Conservation (phyloP, 2,888 invertebrate species). For the Spodoptera picta region DNA sequence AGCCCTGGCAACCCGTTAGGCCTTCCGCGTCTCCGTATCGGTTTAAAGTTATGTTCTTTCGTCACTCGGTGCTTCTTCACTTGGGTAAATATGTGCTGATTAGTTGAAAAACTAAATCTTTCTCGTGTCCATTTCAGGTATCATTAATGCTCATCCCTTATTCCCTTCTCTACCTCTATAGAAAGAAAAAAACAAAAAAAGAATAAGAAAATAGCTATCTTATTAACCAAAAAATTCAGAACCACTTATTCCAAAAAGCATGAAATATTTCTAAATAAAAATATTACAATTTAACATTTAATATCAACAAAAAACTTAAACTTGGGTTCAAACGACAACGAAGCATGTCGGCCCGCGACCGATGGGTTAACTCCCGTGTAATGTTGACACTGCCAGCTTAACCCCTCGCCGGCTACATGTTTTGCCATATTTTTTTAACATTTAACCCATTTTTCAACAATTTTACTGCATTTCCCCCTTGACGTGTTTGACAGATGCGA, state of each 20-base stretch:
- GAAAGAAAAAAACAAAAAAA: neutral
- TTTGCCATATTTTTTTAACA: slow-evolving; percentile 79
- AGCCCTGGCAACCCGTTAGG: no score
- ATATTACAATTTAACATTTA: slow-evolving; percentile 15
- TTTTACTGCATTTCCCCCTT: slow-evolving; percentile 78
- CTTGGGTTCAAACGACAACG: slow-evolving; percentile 57
- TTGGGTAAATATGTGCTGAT: no score
- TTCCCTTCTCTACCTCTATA: no score
- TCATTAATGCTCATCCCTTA: no score
- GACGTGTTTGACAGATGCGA: slow-evolving; percentile 79
- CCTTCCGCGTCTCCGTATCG: no score
- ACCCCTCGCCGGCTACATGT: slow-evolving; percentile 74
- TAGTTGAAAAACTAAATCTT: no score
- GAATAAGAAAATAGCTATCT: no score
- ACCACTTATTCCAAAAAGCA: slow-evolving; percentile 2
- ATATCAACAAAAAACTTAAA: slow-evolving; percentile 25
- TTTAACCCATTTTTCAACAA: slow-evolving; percentile 88
- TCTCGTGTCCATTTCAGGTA: no score
- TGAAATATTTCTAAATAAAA: neutral
- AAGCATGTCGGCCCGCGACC: slow-evolving; percentile 65
- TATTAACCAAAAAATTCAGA: no score
- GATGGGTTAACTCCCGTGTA: slow-evolving; percentile 72
- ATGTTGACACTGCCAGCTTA: slow-evolving; percentile 65
- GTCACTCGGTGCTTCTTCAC: no score
- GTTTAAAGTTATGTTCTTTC: no score